Evolutionary conservation across 2,888 invertebrate genomes (phyloP), one percentile per base, ranked within the genome.

Genomic region (Fissipunctia ypsillon): DNA sequence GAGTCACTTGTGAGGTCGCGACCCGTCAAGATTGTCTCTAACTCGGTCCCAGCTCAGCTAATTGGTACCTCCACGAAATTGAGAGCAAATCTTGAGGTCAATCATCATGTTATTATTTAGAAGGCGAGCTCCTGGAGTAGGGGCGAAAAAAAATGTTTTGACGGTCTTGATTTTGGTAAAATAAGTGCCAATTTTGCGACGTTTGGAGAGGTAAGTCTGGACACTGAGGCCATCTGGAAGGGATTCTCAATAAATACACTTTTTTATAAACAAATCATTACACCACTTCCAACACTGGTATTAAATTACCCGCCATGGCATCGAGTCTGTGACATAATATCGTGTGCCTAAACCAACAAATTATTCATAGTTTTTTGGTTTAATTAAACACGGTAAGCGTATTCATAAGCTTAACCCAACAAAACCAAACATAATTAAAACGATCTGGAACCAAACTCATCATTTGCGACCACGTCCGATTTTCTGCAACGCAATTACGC

Each of bases 1-100:
- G 78, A 86, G 73, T 84, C 78, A 81, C 52, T 35, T 3, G 31
- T 57, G 57, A 68, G 87, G 84, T 86, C 85, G 50, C 70, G 84
- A 78, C 84, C 84, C 52, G 3, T 28, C 68, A 63, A 72, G 68
- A 86, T 86, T 81, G 85, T 59, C 72, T 35, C 68, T 81, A 81
- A 84, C 78, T 76, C 73, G 69, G 73, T 57, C 54, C 60, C 31
- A 63, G 65, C 64, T 35, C 60, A 50, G 28, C 72, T 87, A 87
- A 87, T 84, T 84, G 76, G 74, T 75, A 84, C 66, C 83, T 68
- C 50, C 68, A 71, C 74, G 50, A 68, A 77, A 77, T 79, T 79
- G 70, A 73, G 73, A 73, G 66, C 48, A 74, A 76, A 81, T 79
- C 69, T 76, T 65, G 48, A 60, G 85, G 82, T 86, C 76, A 84